phyloP scores from a whole-genome alignment of 2,113 vertebrate species.

The pig (Sus scrofa) region T2T-Sscrofa CM000830.6:76385001-76385500 shows the following conservation, averaged over 20 bases:
- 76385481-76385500: no score
- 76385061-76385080: not conserved
- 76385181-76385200: not conserved
- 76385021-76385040: slow-evolving; percentile 5
- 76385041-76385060: not conserved
- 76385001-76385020: not conserved
- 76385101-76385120: slow-evolving; percentile 15
- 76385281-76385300: slow-evolving; percentile 29
- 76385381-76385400: no score
- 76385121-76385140: not conserved
- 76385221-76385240: not conserved
- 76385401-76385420: no score
- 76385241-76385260: not conserved
- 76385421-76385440: no score
- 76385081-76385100: not conserved
- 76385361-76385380: no score
- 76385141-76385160: not conserved
- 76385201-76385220: not conserved
- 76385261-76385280: not conserved
- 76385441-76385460: no score
- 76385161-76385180: slow-evolving; percentile 1
- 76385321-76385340: no score
- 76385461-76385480: no score
- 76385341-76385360: no score
- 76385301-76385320: no score